phyloP scores from a whole-genome alignment of 35 echinoderm and acorn worm genomes.

The Eucidaris tribuloides region DNA sequence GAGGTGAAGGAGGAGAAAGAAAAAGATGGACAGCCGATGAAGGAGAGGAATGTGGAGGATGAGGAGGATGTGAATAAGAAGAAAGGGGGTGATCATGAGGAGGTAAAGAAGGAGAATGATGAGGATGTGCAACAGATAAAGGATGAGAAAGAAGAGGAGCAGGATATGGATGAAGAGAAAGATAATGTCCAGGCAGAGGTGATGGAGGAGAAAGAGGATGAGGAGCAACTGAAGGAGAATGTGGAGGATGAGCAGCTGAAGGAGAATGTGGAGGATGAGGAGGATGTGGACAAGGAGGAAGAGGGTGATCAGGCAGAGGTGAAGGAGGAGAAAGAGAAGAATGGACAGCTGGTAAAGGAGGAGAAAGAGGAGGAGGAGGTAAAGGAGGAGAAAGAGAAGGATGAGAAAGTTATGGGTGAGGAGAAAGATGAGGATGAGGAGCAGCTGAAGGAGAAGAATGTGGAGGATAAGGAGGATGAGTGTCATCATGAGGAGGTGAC shows the following conservation, averaged over 20 bases:
- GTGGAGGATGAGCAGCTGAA: background rate
- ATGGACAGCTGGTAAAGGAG: background rate
- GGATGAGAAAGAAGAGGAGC: background rate
- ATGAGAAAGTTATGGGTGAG: background rate
- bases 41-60: background rate
- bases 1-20: background rate
- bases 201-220: background rate
- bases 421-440: background rate
- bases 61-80: background rate
- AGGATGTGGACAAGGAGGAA: no score
- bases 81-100: background rate
- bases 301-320: background rate
- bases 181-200: background rate
- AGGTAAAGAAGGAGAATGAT: background rate
- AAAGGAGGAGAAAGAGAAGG: background rate
- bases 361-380: background rate
- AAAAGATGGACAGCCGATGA: background rate
- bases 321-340: background rate
- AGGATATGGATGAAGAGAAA: background rate
- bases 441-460: background rate
- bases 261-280: background rate
- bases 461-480: background rate
- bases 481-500: background rate
- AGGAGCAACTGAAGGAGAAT: background rate
- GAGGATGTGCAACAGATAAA: background rate